Evolutionary conservation across 2,113 vertebrate genomes (phyloP).

Genomic region (Narcine bancroftii): DNA sequence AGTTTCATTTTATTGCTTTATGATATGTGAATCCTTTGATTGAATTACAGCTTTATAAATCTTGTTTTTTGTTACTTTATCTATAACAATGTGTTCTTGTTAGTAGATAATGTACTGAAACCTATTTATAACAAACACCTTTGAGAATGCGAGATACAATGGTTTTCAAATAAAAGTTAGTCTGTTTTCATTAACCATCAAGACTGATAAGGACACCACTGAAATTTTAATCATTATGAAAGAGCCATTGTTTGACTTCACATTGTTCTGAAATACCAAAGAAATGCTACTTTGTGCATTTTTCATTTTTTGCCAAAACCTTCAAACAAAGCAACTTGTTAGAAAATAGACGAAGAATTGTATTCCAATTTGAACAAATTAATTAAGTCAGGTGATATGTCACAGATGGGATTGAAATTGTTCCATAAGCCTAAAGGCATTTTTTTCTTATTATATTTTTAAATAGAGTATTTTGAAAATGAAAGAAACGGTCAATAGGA

Average conservation of each 20-base stretch:
- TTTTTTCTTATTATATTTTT: background rate
- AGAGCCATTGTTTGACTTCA: conserved; percentile 21
- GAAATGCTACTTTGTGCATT: too few species aligned
- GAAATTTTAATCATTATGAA: background rate
- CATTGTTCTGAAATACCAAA: background rate
- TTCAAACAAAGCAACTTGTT: background rate
- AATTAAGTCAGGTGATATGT: too few species aligned
- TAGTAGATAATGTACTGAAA: conserved; percentile 11
- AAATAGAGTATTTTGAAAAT: background rate
- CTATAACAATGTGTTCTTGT: conserved; percentile 9
- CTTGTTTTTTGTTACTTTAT: background rate
- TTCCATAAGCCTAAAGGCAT: background rate
- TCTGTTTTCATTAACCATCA: background rate
- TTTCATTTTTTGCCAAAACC: background rate
- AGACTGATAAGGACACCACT: background rate
- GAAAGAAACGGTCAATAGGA: background rate
- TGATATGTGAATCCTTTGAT: conserved; percentile 22
- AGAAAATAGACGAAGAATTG: background rate
- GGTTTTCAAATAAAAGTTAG: background rate
- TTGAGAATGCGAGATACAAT: background rate
- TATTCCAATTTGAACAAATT: too few species aligned
- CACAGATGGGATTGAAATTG: background rate
- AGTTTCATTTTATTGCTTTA: background rate
- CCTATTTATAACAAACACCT: background rate
- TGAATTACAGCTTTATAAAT: background rate